phyloP scores from a whole-genome alignment of 2,797 vertebrate genomes.

The Molossus molossus region DNA sequence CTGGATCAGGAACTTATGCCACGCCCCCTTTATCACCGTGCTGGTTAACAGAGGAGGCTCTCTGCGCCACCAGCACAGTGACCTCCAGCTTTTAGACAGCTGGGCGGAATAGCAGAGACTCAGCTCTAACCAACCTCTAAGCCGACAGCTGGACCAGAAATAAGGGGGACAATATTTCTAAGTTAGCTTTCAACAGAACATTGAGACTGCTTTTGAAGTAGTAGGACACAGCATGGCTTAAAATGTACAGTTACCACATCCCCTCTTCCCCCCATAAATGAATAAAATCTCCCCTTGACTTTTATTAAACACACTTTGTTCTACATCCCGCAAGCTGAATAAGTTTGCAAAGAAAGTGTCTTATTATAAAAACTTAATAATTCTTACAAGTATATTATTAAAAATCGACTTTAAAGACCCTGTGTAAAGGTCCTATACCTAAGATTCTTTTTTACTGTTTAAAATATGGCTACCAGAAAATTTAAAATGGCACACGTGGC shows the following conservation, averaged over 20 bases:
- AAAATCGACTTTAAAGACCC: not conserved
- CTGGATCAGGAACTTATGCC: not conserved
- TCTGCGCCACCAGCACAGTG: not conserved
- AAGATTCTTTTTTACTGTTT: not conserved
- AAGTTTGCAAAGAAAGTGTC: not conserved
- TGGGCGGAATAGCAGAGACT: not conserved
- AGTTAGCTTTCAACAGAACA: not conserved
- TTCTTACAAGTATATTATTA: not conserved
- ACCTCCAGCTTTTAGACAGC: not conserved
- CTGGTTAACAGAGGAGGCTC: not conserved
- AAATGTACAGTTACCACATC: not conserved
- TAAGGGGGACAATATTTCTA: not conserved
- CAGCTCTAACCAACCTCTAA: not conserved
- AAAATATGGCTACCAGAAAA: no score
- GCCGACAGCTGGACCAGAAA: not conserved
- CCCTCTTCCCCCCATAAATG: not conserved
- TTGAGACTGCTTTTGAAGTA: not conserved
- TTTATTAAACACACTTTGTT: not conserved
- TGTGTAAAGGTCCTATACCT: not conserved
- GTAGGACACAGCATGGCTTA: not conserved
- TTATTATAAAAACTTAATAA: not conserved
- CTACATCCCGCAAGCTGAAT: not conserved
- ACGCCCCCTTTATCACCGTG: not conserved
- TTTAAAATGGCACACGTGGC: not conserved
- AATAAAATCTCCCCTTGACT: not conserved